A percentile compares a stretch with the other conserved stretches of the same genome.
Evolutionary conservation across 1,140 invertebrate genomes (phyloP).

Genomic region (Mya arenaria): DNA sequence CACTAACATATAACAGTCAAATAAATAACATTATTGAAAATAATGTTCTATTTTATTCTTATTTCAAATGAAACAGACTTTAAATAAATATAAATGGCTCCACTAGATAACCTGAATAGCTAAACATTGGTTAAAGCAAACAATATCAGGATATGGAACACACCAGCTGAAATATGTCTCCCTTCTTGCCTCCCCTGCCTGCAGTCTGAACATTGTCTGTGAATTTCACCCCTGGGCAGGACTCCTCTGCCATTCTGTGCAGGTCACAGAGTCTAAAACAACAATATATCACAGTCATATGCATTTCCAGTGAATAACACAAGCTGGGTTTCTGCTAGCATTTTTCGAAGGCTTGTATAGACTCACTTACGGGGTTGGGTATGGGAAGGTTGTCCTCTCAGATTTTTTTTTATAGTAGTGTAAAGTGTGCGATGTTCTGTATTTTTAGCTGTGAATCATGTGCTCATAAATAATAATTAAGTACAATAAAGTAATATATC

Average conservation of each 20-base stretch:
- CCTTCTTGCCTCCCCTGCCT: constrained; percentile 87
- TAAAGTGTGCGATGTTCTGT: neutral
- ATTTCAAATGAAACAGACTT: neutral
- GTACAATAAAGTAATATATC: neutral
- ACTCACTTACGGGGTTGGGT: no score
- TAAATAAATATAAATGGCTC: neutral
- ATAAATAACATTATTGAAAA: neutral
- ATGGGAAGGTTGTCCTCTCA: no score
- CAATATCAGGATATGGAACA: neutral
- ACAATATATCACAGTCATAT: neutral
- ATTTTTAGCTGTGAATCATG: neutral
- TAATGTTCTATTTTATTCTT: neutral
- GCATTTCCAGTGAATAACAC: neutral
- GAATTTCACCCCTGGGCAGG: constrained; percentile 75
- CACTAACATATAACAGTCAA: neutral
- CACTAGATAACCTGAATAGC: neutral
- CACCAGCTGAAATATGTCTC: constrained; percentile 87
- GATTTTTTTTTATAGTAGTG: no score
- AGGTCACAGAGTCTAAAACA: constrained; percentile 71
- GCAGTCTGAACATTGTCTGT: constrained; percentile 80
- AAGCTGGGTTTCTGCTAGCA: neutral
- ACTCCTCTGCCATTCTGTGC: constrained; percentile 66
- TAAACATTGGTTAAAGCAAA: neutral
- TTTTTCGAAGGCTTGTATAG: neutral
- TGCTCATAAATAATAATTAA: neutral